Conservation (phyloP, 1,140 invertebrate genomes). For the Polypedilum pembai region DNA sequence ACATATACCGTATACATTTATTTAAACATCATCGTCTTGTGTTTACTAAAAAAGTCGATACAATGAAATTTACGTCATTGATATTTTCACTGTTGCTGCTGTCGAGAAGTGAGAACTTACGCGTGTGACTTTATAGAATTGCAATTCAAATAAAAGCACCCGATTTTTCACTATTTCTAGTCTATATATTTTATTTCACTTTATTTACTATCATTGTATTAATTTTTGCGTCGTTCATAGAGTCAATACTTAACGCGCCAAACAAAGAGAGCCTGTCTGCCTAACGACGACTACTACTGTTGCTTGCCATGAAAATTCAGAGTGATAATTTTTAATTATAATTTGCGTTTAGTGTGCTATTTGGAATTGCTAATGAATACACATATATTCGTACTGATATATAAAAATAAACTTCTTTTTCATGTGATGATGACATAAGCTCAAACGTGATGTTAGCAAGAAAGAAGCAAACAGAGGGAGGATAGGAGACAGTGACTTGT, state of each 20-base stretch:
- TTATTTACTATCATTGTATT: not conserved
- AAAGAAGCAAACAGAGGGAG: too few relatives aligned
- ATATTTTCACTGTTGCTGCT: not conserved
- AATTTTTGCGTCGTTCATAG: not conserved
- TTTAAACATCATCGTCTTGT: not conserved
- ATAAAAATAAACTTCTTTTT: slow-evolving; percentile 18
- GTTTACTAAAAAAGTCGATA: not conserved
- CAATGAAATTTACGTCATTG: slow-evolving; percentile 24
- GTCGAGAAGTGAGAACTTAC: not conserved
- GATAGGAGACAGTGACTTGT: not conserved
- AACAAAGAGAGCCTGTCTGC: slow-evolving; percentile 10
- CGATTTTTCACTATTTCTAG: not conserved
- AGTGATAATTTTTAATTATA: slow-evolving; percentile 28
- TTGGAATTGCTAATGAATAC: slow-evolving; percentile 26
- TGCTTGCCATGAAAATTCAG: slow-evolving; percentile 18
- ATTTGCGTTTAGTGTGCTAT: slow-evolving; percentile 26
- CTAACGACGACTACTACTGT: too few relatives aligned
- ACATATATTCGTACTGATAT: slow-evolving; percentile 11
- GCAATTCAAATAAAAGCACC: too few relatives aligned
- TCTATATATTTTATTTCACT: not conserved
- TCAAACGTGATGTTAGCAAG: not conserved
- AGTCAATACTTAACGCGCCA: slow-evolving; percentile 22
- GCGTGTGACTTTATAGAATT: too few relatives aligned
- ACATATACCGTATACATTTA: slow-evolving; percentile 14
- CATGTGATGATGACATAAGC: slow-evolving; percentile 11